Base-by-base conservation (phyloP, 2,113 vertebrate species). In the Sebastes fasciatus region DNA sequence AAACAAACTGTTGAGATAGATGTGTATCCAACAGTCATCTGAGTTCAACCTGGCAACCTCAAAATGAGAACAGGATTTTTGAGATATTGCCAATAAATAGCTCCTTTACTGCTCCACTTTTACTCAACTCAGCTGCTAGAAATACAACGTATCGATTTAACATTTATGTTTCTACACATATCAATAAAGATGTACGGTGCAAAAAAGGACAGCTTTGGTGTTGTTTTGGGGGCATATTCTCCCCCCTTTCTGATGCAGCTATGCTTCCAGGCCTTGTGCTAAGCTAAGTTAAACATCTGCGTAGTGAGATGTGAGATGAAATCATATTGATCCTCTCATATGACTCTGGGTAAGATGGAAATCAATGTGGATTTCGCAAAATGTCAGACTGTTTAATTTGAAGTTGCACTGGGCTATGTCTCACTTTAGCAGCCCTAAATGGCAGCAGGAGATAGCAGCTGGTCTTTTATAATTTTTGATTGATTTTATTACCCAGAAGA, bases 301-400 rank as follows among this genome's bases (percentile, higher is more conserved):
- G 46, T 55, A 17, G 21, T 65, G 58, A 34, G 51, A 66, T 74
- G 66, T 42, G 48, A 49, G 42, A 76, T 85, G 71, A 78, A 86
- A 83, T 62, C 0, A 83, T 81, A 83, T 86, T 12, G 80, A 86
- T 86, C 60, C 13, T 51, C 77, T 74, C 58, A 79, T 82, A 76
- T 69, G 55, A 76, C 79, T 67, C 60, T 62, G 60, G 52, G 67
- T 74, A 74, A 74, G 19, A 76, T 70, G 46, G 80, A 48, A 70
- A 89, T 86, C 77, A 74, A 89, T 83, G 77, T 61, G 49, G 19
- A 48, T 81, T 84, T 78, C 61, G 60, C 64, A 23, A 84, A 89
- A 89, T 80, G 75, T 84, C 84, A 82, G 66, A 16, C 60, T 67
- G 60, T 82, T 87, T 82, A 89, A 81, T 79, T 57, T 82, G 70